Conservation (phyloP, 1,140 invertebrate species). For the Apis dorsata region DNA sequence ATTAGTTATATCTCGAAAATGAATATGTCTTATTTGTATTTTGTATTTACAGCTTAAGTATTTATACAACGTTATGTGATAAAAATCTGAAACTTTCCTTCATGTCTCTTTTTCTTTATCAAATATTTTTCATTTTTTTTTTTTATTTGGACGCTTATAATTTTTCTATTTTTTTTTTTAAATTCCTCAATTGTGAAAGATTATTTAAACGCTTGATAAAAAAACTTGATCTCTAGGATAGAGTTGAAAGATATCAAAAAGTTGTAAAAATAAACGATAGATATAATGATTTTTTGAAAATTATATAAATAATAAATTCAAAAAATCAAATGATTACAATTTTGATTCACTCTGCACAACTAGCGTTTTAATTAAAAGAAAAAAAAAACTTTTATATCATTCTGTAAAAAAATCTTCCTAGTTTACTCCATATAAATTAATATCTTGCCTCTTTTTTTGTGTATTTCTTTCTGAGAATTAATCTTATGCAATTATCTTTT, state of each 20-base stretch:
- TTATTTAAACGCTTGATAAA: neutral
- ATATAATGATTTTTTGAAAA: neutral
- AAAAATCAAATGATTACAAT: neutral
- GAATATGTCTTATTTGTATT: constrained; percentile 38
- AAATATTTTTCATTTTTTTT: neutral
- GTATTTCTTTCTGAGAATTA: neutral
- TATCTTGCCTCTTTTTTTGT: neutral
- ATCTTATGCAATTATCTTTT: neutral
- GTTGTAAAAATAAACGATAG: neutral
- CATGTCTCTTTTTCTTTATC: neutral
- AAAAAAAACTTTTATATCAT: neutral
- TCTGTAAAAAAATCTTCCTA: neutral
- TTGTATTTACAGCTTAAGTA: constrained; percentile 61
- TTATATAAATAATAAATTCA: constrained; percentile 14
- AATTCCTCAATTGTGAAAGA: neutral
- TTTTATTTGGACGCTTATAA: constrained; percentile 23
- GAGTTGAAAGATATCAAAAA: constrained; percentile 6
- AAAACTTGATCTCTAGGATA: neutral
- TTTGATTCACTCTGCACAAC: neutral
- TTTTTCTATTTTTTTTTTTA: neutral
- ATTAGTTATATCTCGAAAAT: constrained; percentile 40
- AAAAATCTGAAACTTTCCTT: constrained; percentile 51
- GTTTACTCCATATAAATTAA: neutral
- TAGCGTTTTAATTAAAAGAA: neutral
- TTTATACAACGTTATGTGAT: constrained; percentile 56